Evolutionary conservation across 2,888 invertebrate genomes (phyloP), one percentile per base, ranked within the genome.

Genomic region (Elysia crispata): DNA sequence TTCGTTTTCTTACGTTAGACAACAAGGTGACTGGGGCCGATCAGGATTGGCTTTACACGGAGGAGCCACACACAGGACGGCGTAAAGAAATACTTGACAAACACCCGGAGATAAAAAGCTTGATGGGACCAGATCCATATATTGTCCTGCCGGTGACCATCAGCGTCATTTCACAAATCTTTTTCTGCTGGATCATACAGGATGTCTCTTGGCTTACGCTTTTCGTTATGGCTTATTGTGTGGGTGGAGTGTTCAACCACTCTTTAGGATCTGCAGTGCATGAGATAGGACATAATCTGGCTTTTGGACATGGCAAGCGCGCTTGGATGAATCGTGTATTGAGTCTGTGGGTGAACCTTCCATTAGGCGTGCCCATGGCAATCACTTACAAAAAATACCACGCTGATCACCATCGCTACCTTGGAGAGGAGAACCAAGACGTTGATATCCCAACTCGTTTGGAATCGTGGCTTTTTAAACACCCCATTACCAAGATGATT

Each of bases 31-130:
- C 57, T n/a, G 57, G 62, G 1, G 41, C 5, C 30, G 89, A 88
- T 15, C 89, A 91, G 54, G 90, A 98, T 91, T 99, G 99, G 99
- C 94, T 95, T 50, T 97, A 97, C 90, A 96, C 97, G 0, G 98
- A 98, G 90, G 99, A 99, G 91, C 99, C 99, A 1, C 99, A 99
- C 92, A 97, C 98, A 1, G 95, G 95, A 81, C 94, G 99, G 80
- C 94, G 99, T 82, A 96, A 97, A 93, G 94, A 96, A 86, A 99
- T 99, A 91, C 94, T 99, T 90, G 86, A 81, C 91, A 88, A 33
- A 85, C 88, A 92, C 81, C 92, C 92, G 6, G 89, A 92, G 84
- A 92, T 92, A 30, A 92, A 92, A 82, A 87, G 89, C 60, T 86
- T 92, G 20, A 92, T 92, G 91, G 91, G 91, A 20, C 87, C 89